Evolutionary conservation across 2,113 vertebrate genomes (phyloP).

Genomic region (Dendropsophus ebraccatus): DNA sequence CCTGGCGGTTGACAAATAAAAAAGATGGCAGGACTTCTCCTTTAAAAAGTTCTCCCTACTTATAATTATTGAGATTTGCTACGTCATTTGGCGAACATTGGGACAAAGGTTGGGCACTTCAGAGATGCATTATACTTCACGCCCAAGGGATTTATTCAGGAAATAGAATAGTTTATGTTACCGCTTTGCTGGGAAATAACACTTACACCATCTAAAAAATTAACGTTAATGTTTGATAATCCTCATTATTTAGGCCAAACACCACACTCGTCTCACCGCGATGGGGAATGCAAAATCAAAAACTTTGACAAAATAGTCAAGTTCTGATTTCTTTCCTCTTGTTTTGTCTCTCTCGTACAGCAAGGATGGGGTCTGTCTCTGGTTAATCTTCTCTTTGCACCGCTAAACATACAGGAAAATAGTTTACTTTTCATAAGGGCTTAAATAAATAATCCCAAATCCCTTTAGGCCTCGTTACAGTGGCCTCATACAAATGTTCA

Average conservation of each 20-base stretch:
- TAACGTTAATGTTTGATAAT: slow-evolving; percentile 34
- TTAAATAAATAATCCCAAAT: slow-evolving; percentile 73
- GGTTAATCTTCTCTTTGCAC: slow-evolving; percentile 64
- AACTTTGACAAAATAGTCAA: slow-evolving; percentile 8
- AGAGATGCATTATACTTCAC: slow-evolving; percentile 15
- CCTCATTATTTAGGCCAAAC: slow-evolving; percentile 4
- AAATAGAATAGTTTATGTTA: background rate
- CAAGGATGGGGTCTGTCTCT: slow-evolving; percentile 58
- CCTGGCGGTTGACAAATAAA: too few species aligned
- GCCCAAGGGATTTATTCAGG: slow-evolving; percentile 13
- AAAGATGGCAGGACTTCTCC: too few species aligned
- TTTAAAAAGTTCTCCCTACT: background rate
- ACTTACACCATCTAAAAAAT: slow-evolving; percentile 23
- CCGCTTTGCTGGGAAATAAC: slow-evolving; percentile 35
- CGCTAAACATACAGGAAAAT: slow-evolving; percentile 66
- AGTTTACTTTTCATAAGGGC: slow-evolving; percentile 68
- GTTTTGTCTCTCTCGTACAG: slow-evolving; percentile 49
- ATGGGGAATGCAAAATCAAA: background rate
- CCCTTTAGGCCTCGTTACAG: slow-evolving; percentile 74
- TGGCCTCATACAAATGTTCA: slow-evolving; percentile 71
- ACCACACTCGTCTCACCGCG: background rate
- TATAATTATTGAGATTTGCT: background rate
- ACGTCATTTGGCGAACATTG: background rate
- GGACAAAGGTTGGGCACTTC: background rate
- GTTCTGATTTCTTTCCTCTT: slow-evolving; percentile 14